Percentiles rank a stretch among this genome's conserved stretches.
Conservation (phyloP, 1,140 invertebrate genomes). For the Drosophila orosa region DNA sequence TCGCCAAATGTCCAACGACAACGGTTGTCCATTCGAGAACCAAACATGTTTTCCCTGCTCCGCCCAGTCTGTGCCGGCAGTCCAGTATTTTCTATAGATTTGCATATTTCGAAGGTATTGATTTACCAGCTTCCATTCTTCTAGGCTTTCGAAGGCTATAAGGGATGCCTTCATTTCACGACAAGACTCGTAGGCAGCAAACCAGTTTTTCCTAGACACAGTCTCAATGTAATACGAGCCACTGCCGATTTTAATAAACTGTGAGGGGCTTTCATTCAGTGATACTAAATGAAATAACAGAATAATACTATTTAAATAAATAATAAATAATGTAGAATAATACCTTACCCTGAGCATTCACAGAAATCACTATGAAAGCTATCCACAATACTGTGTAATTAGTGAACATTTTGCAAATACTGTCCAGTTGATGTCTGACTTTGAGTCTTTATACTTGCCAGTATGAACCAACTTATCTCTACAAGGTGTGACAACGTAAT, state of each 20-base stretch:
- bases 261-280: not conserved
- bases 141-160: not conserved
- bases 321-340: not conserved
- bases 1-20: slow-evolving; percentile 1
- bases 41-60: slow-evolving; percentile 7
- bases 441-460: slow-evolving; percentile 1
- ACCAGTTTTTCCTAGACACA: slow-evolving; percentile 3
- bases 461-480: not conserved
- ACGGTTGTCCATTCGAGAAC: slow-evolving; percentile 3
- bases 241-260: slow-evolving; percentile 2
- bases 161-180: not conserved
- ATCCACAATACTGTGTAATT: not conserved
- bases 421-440: too few species aligned
- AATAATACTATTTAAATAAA: not conserved
- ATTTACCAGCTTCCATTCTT: slow-evolving; percentile 6
- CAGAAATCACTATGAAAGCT: not conserved
- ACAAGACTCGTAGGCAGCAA: slow-evolving; percentile 9
- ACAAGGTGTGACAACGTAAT: not conserved
- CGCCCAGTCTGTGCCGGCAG: slow-evolving; percentile 11
- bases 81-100: slow-evolving; percentile 13
- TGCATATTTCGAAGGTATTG: slow-evolving; percentile 4
- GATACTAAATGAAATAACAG: not conserved
- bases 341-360: not conserved
- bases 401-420: slow-evolving; percentile 11
- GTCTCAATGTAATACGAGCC: slow-evolving; percentile 11